phyloP scores from a whole-genome alignment of 2,113 vertebrate genomes.

The Pao palembangensis region DNA sequence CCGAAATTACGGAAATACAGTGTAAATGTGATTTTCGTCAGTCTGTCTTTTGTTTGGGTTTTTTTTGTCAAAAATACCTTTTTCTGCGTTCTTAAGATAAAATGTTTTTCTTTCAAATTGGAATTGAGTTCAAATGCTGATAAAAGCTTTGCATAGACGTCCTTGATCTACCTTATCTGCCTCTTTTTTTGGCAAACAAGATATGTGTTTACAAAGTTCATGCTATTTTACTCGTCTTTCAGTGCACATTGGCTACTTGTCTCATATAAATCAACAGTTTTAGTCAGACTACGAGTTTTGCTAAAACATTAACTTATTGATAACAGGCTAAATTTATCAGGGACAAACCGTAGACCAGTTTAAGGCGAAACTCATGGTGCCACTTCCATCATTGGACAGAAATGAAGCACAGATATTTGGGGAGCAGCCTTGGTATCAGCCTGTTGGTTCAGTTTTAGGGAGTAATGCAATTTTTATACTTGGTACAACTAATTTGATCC shows the following conservation, averaged over 20 bases:
- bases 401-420: no score
- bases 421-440: no score
- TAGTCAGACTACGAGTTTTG: not conserved
- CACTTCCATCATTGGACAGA: no score
- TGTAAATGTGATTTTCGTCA: no score
- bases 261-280: not conserved
- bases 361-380: no score
- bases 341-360: not conserved
- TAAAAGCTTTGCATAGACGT: conserved; percentile 39
- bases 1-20: no score
- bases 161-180: conserved; percentile 20
- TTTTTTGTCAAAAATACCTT: not conserved
- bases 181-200: conserved; percentile 22
- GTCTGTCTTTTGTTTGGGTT: no score
- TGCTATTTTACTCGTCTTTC: not conserved
- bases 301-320: not conserved
- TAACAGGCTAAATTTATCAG: not conserved
- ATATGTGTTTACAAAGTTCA: conserved; percentile 14
- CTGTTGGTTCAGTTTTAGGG: no score
- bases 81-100: conserved; percentile 17
- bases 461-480: no score
- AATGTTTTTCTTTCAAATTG: conserved; percentile 39
- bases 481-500: no score
- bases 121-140: conserved; percentile 38
- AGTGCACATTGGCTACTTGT: not conserved